Evolutionary conservation across 2,113 vertebrate species (phyloP).

Genomic region (Bombycilla garrulus): DNA sequence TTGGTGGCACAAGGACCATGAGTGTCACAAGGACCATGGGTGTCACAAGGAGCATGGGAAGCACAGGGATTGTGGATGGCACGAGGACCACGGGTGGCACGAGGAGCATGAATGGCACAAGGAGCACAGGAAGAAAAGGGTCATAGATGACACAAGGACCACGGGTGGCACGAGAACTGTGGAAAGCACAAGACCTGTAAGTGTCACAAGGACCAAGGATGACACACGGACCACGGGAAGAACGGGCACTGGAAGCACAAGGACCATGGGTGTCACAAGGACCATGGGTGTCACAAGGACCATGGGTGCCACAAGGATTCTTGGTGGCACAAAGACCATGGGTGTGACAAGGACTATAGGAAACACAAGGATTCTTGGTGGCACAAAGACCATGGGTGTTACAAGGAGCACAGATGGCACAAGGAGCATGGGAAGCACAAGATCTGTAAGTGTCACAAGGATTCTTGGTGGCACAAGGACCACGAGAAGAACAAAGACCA

Average conservation of each 20-base stretch:
- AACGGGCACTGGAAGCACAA: background rate
- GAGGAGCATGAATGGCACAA: too few species aligned
- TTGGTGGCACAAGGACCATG: background rate
- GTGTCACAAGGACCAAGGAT: fast-evolving
- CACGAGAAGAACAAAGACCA: background rate
- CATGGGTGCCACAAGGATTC: background rate
- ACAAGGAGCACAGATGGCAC: background rate
- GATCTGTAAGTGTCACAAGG: background rate
- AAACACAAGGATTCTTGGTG: background rate
- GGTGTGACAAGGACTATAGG: too few species aligned
- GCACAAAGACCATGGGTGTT: background rate
- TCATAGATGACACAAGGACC: too few species aligned
- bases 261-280: too few species aligned
- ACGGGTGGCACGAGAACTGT: fast-evolving
- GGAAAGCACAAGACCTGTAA: background rate
- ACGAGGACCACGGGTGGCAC: background rate
- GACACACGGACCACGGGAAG: background rate
- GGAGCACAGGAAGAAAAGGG: too few species aligned
- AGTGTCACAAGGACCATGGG: too few species aligned
- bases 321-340: background rate
- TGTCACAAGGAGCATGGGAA: too few species aligned
- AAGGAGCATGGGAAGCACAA: too few species aligned
- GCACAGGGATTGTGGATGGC: background rate
- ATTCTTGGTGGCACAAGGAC: background rate
- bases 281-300: background rate